phyloP scores from a whole-genome alignment of 2,113 vertebrate genomes.

The Columba livia region DNA sequence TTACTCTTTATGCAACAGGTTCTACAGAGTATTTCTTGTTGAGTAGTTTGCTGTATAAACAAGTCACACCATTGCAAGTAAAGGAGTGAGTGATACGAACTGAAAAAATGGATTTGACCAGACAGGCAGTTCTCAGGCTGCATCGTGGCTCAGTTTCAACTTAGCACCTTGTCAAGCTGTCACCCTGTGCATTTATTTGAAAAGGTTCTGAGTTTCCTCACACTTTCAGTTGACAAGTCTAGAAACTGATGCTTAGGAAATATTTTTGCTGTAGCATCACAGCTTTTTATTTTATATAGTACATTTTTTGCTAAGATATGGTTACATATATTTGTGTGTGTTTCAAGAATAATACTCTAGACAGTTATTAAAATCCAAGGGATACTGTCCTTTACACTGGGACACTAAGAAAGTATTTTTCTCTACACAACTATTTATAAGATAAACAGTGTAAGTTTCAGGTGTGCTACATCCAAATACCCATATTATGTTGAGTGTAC shows the following conservation, averaged over 20 bases:
- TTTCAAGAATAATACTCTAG: constrained; percentile 65
- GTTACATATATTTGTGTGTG: background rate
- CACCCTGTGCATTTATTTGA: background rate
- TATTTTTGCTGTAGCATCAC: constrained; percentile 1
- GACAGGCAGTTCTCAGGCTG: background rate
- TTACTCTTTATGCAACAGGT: background rate
- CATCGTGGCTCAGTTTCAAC: background rate
- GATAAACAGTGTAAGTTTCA: background rate
- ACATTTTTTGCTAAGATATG: background rate
- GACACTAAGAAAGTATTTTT: constrained; percentile 57
- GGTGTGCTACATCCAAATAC: background rate
- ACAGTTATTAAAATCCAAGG: constrained; percentile 55
- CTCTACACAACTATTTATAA: background rate
- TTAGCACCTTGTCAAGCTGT: background rate
- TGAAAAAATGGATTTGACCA: background rate
- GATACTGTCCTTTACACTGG: constrained; percentile 46
- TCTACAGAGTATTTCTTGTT: background rate
- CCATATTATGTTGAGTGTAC: background rate
- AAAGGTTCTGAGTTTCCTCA: background rate
- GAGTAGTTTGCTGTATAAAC: background rate
- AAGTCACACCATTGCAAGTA: background rate
- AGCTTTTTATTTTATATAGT: background rate
- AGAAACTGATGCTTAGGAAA: background rate
- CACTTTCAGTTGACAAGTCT: background rate
- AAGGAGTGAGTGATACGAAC: background rate